Evolutionary conservation across 2,888 invertebrate species (phyloP), one percentile per base, ranked within the genome.

Genomic region (Parascotia fuliginaria): DNA sequence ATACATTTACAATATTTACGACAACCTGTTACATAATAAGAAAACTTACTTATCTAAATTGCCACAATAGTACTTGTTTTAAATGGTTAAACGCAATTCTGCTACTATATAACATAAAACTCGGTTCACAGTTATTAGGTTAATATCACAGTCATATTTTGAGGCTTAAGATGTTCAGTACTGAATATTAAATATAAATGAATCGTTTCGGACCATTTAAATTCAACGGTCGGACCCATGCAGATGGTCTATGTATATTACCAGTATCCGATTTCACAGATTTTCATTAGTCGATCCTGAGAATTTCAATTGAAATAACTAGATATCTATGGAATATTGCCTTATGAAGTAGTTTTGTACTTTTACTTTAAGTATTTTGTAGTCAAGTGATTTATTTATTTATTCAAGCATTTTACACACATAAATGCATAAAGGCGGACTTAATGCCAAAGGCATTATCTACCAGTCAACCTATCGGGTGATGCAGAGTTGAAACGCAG

Each of bases 151-250:
- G 27, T 45, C 32, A 39, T 39, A 39, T 39, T 27, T 39, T 27
- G 31, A 13, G 14, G 38, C 16, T 12, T 45, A 39, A 39, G 45
- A 27, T 24, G 39, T 45, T 28, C 32, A 38, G 33, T 45, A 39
- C 39, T 24, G 45, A 33, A 24, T 33, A 32, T 27, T 27, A 16
- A 39, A 45, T 39, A 39, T 45, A 33, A 45, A 39, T 45, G 39
- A 45, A 33, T 33, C 45, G 45, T 44, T 44, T 31, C 38, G 24
- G 38, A 32, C 31, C 44, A 44, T 32, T 45, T 39, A 32, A 39
- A 45, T 45, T 39, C 38, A 39, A 45, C 32, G 38, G 16, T 15
- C 45, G 24, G 27, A 32, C 27, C 45, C 36, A 32, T 33, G 3
- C 27, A 44, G 31, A n/a, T 11, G 19, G 29, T 38, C 44, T 15